Evolutionary conservation across 2,797 vertebrate species (phyloP).

Genomic region (Tapera naevia): DNA sequence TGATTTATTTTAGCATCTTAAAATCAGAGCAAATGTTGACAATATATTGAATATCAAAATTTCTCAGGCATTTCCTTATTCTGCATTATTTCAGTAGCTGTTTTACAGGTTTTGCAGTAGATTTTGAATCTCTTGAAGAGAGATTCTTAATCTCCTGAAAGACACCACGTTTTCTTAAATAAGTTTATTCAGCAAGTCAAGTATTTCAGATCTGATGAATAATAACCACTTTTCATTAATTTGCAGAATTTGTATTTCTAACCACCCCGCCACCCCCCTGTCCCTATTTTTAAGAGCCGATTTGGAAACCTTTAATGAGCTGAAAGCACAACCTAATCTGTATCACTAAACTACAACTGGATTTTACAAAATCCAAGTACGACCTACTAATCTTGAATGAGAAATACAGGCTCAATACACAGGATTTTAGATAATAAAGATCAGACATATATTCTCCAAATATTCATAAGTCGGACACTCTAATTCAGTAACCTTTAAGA

Average conservation of each 20-base stretch:
- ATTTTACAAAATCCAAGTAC: not conserved
- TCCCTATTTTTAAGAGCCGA: not conserved
- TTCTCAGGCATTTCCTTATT: not conserved
- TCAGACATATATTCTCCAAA: not conserved
- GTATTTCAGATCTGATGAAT: not conserved
- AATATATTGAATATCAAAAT: not conserved
- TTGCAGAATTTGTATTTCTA: not conserved
- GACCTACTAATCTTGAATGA: not conserved
- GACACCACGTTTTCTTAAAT: not conserved
- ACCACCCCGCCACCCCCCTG: no score
- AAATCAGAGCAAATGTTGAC: not conserved
- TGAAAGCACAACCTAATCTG: not conserved
- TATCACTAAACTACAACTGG: not conserved
- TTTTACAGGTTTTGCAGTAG: not conserved
- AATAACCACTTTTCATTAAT: slow-evolving; percentile 9
- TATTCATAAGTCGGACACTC: not conserved
- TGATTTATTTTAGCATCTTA: not conserved
- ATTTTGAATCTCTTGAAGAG: not conserved
- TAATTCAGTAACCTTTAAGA: not conserved
- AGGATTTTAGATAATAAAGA: not conserved
- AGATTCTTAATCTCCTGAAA: not conserved
- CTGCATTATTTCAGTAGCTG: not conserved
- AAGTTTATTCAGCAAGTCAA: not conserved
- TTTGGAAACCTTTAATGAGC: not conserved
- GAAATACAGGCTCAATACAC: not conserved